Percentiles rank a stretch among this genome's conserved stretches.
Conservation (phyloP, 2,888 invertebrate genomes). For the Odontocolon sp. region DNA sequence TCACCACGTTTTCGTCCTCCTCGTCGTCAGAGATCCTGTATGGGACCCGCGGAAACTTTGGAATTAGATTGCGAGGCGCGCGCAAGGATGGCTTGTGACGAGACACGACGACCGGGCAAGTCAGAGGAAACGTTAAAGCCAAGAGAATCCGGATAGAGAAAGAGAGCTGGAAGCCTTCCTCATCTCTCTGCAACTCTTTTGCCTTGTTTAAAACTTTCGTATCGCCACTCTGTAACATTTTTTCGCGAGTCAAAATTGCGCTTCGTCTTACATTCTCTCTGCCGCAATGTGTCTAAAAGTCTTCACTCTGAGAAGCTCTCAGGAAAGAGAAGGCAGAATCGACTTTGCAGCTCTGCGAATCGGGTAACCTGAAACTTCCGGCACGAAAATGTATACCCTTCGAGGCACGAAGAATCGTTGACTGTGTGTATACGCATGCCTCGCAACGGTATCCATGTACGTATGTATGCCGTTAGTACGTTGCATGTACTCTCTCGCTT, state of each 20-base stretch:
- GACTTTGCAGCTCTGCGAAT: conserved; percentile 56
- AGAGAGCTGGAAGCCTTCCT: conserved; percentile 39
- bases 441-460: conserved; percentile 8
- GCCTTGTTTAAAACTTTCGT: conserved; percentile 69
- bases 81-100: conserved; percentile 58
- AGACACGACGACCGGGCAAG: conserved; percentile 38
- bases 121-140: conserved; percentile 26
- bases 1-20: conserved; percentile 16
- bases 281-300: background rate
- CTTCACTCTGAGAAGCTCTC: background rate
- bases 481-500: background rate
- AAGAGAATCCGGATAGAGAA: conserved; percentile 14
- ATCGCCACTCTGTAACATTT: conserved; percentile 53
- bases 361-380: conserved; percentile 52
- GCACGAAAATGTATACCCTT: conserved; percentile 41
- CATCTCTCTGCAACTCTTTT: no score
- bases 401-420: conserved; percentile 13
- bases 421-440: conserved; percentile 21
- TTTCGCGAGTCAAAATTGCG: conserved; percentile 32
- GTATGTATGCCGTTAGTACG: conserved; percentile 7
- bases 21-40: conserved; percentile 44
- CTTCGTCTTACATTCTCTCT: conserved; percentile 36
- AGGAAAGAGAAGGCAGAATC: conserved; percentile 27
- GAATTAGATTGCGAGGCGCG: conserved; percentile 70
- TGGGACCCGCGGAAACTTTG: conserved; percentile 68